Conservation (phyloP, 2,113 vertebrate species). For the Acrocephalus kingi region DNA sequence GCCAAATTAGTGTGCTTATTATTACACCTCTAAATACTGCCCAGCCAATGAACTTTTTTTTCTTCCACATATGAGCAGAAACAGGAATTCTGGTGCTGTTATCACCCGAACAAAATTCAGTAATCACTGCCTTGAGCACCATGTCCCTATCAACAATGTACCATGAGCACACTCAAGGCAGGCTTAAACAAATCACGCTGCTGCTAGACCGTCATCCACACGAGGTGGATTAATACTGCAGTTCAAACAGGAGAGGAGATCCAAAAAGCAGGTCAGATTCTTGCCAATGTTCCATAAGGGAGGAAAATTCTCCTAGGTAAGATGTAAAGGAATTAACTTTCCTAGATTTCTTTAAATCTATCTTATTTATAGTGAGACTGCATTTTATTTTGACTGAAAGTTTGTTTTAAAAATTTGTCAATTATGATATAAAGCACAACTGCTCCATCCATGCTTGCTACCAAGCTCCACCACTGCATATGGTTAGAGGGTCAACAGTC, state of each 20-base stretch:
- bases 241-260: background rate
- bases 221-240: accelerated
- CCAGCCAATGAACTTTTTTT: background rate
- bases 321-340: background rate
- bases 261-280: background rate
- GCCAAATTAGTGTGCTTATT: background rate
- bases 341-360: background rate
- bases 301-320: background rate
- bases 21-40: background rate
- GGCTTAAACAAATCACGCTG: background rate
- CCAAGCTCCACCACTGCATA: background rate
- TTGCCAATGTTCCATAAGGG: background rate
- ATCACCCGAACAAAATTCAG: background rate
- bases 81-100: background rate
- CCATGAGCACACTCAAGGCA: background rate
- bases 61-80: background rate
- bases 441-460: background rate
- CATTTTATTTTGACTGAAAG: background rate
- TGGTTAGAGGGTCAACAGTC: background rate
- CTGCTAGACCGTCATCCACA: background rate
- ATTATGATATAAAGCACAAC: background rate
- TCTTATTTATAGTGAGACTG: background rate
- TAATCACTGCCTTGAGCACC: background rate
- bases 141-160: background rate
- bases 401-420: background rate